Evolutionary conservation across 2,797 vertebrate genomes (phyloP).

Genomic region (Echiichthys vipera): DNA sequence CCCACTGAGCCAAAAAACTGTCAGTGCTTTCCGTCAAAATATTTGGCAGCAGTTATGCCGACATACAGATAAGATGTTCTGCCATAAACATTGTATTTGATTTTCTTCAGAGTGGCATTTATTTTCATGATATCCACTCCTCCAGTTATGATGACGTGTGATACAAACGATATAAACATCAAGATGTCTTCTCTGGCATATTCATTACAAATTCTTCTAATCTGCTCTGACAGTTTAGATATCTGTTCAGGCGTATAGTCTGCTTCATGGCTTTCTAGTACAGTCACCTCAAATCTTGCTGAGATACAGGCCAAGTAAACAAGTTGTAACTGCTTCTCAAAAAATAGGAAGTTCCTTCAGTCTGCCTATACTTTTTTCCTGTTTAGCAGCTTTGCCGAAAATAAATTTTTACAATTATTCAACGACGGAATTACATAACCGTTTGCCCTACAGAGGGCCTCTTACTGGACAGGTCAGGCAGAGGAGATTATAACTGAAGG

Average conservation of each 20-base stretch:
- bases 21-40: constrained; percentile 19
- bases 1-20: constrained; percentile 8
- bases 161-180: not conserved
- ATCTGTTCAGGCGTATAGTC: constrained; percentile 12
- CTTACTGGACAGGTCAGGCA: constrained; percentile 49
- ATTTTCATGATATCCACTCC: constrained; percentile 3
- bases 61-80: constrained; percentile 18
- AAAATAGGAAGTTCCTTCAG: not conserved
- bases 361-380: constrained; percentile 25
- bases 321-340: constrained; percentile 25
- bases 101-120: constrained; percentile 3
- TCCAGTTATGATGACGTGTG: not conserved
- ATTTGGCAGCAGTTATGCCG: constrained; percentile 24
- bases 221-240: constrained; percentile 40
- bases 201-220: constrained; percentile 13
- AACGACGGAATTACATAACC: constrained; percentile 63
- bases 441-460: constrained; percentile 54
- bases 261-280: not conserved
- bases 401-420: constrained; percentile 45
- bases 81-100: constrained; percentile 18
- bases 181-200: not conserved
- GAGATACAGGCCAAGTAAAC: constrained; percentile 15
- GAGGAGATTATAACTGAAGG: constrained; percentile 54
- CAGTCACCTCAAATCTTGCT: constrained; percentile 8
- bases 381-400: constrained; percentile 44